A percentile compares a stretch with the other conserved stretches of the same genome.
Evolutionary conservation across 2,797 vertebrate genomes (phyloP).

Genomic region (Megalops cyprinoides): DNA sequence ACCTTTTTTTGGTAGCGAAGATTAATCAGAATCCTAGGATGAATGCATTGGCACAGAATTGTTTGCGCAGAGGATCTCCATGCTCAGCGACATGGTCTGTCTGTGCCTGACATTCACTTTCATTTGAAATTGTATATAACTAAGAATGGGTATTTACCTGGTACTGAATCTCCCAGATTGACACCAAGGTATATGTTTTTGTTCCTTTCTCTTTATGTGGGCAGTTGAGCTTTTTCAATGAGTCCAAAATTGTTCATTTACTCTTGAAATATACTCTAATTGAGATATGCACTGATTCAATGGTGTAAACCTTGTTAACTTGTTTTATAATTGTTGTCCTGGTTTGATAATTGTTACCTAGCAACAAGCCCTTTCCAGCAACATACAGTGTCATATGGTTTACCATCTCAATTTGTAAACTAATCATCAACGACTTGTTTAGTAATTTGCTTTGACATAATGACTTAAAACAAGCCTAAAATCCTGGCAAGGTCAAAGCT

Average conservation of each 20-base stretch:
- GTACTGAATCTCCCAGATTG: not conserved
- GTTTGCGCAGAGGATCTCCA: not conserved
- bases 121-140: not conserved
- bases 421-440: not conserved
- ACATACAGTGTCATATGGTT: not conserved
- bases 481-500: not conserved
- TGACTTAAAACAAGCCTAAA: not conserved
- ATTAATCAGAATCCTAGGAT: not conserved
- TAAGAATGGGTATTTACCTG: not conserved
- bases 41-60: not conserved
- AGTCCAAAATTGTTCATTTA: not conserved
- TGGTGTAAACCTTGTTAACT: not conserved
- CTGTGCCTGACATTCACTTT: not conserved
- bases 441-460: not conserved
- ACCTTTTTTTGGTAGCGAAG: constrained; percentile 6
- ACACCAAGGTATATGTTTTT: not conserved
- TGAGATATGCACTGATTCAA: not conserved
- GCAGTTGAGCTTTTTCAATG: not conserved
- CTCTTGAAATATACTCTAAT: not conserved
- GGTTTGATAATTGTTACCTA: constrained; percentile 5
- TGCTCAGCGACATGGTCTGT: not conserved
- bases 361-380: not conserved
- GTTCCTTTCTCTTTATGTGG: not conserved
- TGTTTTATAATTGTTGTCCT: not conserved
- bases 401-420: not conserved